Base-by-base conservation (phyloP, 2,888 invertebrate genomes). In the Lacanobia oleracea region DNA sequence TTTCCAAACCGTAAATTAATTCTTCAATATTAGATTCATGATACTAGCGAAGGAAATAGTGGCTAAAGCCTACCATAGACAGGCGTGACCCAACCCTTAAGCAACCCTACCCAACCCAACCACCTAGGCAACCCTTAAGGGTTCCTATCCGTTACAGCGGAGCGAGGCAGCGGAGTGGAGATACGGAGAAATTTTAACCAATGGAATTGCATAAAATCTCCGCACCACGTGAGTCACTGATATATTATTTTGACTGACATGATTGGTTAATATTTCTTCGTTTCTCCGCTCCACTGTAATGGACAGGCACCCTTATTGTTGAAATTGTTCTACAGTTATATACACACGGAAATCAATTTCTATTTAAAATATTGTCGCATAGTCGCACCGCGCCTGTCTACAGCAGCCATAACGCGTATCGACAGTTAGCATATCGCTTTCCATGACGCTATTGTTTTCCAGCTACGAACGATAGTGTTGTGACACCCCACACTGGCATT, bases 371-470 rank as follows among this genome's bases (percentile, higher is more conserved):
- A 7, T 14, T 59, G 57, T 40, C 21, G 40, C 56, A 21, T 33
- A 7, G 2, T 57, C 3, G 14, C 21, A 3, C 40, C n/a, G 40
- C n/a, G 1, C 40, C 14, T 40, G 37, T 59, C 60, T 43, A 43
- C 14, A 16, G 21, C 4, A 60, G 16, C 59, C 21, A 14, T 60
- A 21, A 60, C 43, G 2, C 14, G 3, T 51, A 9, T 16, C 21
- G 37, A 43, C 33, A 51, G 37, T 37, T 50, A 18, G 16, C 14
- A 57, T n/a, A 48, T 73, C 50, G 10, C 16, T 75, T 51, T n/a
- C 14, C 45, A 18, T 76, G 76, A 67, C 57, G 10, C 45, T 59
- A 48, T 76, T 73, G 73, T 76, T 67, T 59, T 12, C 9, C 27
- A 21, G 21, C 4, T n/a, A 21, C 37, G 43, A 16, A 67, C 75